Conservation (phyloP, 2,888 invertebrate genomes). For the Fissipunctia ypsillon region DNA sequence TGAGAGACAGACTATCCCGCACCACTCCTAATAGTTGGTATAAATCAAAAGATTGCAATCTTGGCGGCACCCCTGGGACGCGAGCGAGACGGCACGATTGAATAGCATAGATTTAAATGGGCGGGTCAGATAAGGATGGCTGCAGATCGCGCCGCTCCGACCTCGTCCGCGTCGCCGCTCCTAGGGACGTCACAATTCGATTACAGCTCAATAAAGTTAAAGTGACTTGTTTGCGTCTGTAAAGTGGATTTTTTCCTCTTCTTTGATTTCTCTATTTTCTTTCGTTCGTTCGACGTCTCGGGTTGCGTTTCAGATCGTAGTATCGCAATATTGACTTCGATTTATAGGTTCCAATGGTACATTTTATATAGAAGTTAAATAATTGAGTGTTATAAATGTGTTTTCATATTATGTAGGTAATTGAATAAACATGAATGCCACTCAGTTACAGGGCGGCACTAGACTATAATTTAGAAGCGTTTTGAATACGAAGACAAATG, state of each 20-base stretch:
- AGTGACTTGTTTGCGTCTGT: constrained; percentile 91
- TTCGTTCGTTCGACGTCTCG: constrained; percentile 71
- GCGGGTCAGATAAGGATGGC: constrained; percentile 89
- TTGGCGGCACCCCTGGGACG: constrained; percentile 90
- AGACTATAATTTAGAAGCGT: constrained; percentile 6
- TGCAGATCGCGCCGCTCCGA: constrained; percentile 85
- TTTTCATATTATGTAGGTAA: constrained; percentile 15
- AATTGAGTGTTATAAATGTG: constrained; percentile 26
- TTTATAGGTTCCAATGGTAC: constrained; percentile 54
- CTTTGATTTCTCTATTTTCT: constrained; percentile 85
- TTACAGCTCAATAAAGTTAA: constrained; percentile 91
- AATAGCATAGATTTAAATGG: constrained; percentile 91
- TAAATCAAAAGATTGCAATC: constrained; percentile 91
- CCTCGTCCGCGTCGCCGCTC: constrained; percentile 79
- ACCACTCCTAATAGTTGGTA: constrained; percentile 90
- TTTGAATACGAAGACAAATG: constrained; percentile 4
- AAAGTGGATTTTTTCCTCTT: constrained; percentile 89
- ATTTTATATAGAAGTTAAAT: constrained; percentile 35
- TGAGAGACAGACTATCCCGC: constrained; percentile 88
- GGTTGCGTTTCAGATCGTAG: constrained; percentile 68
- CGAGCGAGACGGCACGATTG: constrained; percentile 90
- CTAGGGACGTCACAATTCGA: constrained; percentile 90
- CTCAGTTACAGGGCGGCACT: background rate
- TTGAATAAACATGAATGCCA: constrained; percentile 33
- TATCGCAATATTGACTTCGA: constrained; percentile 64